Evolutionary conservation across 2,888 invertebrate species (phyloP), one percentile per base, ranked within the genome.

Genomic region (Mesoligia furuncula): DNA sequence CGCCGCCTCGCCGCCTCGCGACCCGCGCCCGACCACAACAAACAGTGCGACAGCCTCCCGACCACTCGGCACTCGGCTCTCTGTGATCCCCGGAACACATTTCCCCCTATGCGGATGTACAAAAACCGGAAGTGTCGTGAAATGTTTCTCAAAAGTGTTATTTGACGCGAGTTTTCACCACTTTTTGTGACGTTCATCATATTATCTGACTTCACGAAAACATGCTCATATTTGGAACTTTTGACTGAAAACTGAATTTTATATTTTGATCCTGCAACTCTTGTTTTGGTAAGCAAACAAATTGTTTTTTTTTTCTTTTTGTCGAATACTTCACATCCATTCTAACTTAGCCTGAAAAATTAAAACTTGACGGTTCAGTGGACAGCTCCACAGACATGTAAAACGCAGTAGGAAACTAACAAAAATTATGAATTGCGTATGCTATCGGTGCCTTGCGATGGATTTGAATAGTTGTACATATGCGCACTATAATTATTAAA

Each of bases 61-160:
- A 31, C 15, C 17, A 11, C 51, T 54, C 76, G 15, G 57, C 57
- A 17, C 48, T 31, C 69, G 27, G 17, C 62, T 39, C 31, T 59
- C 31, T 79, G 66, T 75, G 72, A 62, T 51, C 61, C 85, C 73
- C 70, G 85, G 81, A 77, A 75, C 70, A 66, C 42, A 68, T 73
- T 57, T 57, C 77, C 78, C 84, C 90, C 86, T 92, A 94, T 95
- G 95, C 92, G 91, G 90, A 91, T 90, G 90, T 87, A 88, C 85
- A 91, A 92, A 45, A 91, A 92, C 89, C 73, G 85, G 84, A 85
- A 93, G 95, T 95, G 95, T 86, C 91, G 93, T 94, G 95, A 93
- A 91, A 95, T 95, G 95, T 91, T 94, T 91, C 74, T 86, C 84
- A 86, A 91, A 90, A 93, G 95, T 95, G 95, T 91, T 93, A 91